Evolutionary conservation across 2,888 invertebrate species (phyloP).

Genomic region (Torymus auratus): DNA sequence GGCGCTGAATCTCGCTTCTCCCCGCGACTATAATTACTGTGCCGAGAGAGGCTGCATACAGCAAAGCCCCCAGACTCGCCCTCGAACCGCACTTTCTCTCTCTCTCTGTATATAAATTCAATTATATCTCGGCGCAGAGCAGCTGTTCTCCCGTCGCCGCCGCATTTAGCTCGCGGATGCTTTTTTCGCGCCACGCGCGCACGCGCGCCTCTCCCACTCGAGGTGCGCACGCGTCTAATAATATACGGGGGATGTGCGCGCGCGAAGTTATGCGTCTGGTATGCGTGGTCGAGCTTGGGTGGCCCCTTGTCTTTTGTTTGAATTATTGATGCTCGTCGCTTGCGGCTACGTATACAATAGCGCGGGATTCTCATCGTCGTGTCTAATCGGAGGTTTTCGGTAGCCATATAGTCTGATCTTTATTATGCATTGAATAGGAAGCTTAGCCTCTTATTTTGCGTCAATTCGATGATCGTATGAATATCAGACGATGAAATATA

Average conservation of each 20-base stretch:
- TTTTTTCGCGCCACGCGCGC: conserved; percentile 18
- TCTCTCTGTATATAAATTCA: conserved; percentile 58
- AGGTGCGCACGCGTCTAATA: conserved; percentile 40
- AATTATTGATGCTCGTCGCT: conserved; percentile 25
- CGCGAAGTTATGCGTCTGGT: conserved; percentile 39
- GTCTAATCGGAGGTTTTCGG: too few species aligned
- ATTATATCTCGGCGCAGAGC: conserved; percentile 60
- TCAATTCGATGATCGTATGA: too few species aligned
- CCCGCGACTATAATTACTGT: conserved; percentile 27
- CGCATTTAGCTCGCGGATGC: conserved; percentile 35
- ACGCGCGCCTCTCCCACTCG: not conserved
- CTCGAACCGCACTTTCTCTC: conserved; percentile 13
- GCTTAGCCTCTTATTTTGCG: too few species aligned
- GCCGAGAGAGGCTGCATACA: conserved; percentile 2
- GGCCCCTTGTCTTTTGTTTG: conserved; percentile 37
- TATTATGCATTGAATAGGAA: too few species aligned
- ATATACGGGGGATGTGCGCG: conserved; percentile 19
- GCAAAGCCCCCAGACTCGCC: not conserved
- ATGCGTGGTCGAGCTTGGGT: conserved; percentile 34
- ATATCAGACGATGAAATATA: too few species aligned
- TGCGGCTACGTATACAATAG: too few species aligned
- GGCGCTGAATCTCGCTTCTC: not conserved
- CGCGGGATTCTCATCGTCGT: too few species aligned
- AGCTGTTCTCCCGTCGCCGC: conserved; percentile 58
- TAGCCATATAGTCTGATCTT: too few species aligned